Percentiles rank a stretch among this genome's conserved stretches.
Evolutionary conservation across 2,888 invertebrate genomes (phyloP).

Genomic region (Eurois occulta): DNA sequence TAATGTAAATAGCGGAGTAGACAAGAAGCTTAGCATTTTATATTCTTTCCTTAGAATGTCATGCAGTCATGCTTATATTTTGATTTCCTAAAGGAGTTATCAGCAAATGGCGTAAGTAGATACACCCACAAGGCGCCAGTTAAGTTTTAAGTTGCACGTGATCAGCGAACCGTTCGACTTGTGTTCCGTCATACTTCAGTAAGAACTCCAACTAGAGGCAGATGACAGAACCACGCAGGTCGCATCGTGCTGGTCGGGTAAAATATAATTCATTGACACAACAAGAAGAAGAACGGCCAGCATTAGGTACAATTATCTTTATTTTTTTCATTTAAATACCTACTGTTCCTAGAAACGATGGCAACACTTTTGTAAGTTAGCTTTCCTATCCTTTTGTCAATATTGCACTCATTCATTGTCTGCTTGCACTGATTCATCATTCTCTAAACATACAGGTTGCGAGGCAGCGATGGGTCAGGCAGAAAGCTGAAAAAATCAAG

Average conservation of each 20-base stretch:
- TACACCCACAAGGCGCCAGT: neutral
- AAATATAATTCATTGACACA: neutral
- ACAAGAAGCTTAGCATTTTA: neutral
- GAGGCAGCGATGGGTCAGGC: conserved; percentile 94
- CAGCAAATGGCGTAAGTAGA: neutral
- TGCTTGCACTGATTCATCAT: conserved; percentile 45
- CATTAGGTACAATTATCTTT: neutral
- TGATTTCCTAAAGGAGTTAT: neutral
- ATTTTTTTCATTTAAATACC: neutral
- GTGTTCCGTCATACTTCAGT: neutral
- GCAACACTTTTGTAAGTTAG: neutral
- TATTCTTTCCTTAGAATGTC: neutral
- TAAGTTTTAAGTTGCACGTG: neutral
- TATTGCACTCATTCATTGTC: conserved; percentile 28
- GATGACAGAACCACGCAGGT: neutral
- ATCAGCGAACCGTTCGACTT: neutral
- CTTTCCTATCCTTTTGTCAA: neutral
- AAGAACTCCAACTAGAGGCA: neutral
- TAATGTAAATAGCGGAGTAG: neutral
- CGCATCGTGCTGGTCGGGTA: neutral
- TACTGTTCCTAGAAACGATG: neutral
- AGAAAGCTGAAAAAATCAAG: conserved; percentile 96
- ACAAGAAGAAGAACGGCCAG: neutral
- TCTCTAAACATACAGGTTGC: conserved; percentile 80
- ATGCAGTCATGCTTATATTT: neutral